Evolutionary conservation across 2,888 invertebrate genomes (phyloP).

Genomic region (Dasypogon diadema): DNA sequence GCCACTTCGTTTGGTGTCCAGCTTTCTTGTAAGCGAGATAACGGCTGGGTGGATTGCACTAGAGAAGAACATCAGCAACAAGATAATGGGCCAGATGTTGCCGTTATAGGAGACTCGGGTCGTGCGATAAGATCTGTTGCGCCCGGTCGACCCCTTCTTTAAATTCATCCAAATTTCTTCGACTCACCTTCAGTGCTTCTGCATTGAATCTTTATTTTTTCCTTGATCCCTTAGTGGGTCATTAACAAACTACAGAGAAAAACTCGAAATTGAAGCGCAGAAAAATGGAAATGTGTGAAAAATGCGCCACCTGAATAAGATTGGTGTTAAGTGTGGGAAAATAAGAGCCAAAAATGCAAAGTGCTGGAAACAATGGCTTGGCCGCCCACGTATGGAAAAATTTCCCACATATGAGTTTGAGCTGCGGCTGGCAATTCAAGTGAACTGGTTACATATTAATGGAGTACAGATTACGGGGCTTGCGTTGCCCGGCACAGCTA

Average conservation of each 20-base stretch:
- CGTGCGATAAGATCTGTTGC: constrained; percentile 37
- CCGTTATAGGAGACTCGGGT: constrained; percentile 25
- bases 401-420: constrained; percentile 56
- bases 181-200: background rate
- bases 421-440: background rate
- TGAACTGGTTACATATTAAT: no score
- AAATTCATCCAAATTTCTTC: constrained; percentile 5
- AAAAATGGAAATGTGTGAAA: constrained; percentile 51
- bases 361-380: constrained; percentile 4
- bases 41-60: constrained; percentile 23
- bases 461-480: no score
- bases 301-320: constrained; percentile 32
- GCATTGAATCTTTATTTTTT: constrained; percentile 31
- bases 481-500: no score
- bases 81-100: background rate
- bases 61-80: background rate
- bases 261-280: constrained; percentile 48
- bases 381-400: constrained; percentile 19
- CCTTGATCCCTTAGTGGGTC: constrained; percentile 53
- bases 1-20: constrained; percentile 3
- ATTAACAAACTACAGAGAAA: constrained; percentile 53
- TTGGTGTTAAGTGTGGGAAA: constrained; percentile 55
- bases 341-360: constrained; percentile 42
- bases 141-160: constrained; percentile 1
- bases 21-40: constrained; percentile 33